A percentile compares a stretch with the other conserved stretches of the same genome.
Evolutionary conservation across 2,888 invertebrate genomes (phyloP).

Genomic region (Pristionchus japonicus): DNA sequence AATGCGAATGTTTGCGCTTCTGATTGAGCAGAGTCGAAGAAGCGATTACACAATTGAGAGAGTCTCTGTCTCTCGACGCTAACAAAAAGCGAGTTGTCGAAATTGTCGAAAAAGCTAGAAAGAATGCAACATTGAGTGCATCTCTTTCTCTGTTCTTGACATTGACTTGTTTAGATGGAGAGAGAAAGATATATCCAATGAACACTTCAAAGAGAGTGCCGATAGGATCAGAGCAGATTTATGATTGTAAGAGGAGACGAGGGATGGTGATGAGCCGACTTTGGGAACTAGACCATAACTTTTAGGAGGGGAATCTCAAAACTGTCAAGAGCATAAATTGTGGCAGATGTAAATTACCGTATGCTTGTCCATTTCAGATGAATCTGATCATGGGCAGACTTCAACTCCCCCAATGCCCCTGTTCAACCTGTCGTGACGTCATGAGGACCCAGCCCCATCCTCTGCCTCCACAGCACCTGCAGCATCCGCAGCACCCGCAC

Average conservation of each 20-base stretch:
- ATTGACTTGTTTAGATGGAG: neutral
- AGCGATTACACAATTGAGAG: slow-evolving; percentile 12
- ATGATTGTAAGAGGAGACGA: neutral
- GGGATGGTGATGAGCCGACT: neutral
- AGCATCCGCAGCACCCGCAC: neutral
- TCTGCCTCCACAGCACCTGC: neutral
- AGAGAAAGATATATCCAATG: neutral
- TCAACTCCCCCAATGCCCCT: slow-evolving; percentile 14
- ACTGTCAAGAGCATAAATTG: neutral
- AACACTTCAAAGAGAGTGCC: neutral
- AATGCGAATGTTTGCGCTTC: slow-evolving; percentile 28
- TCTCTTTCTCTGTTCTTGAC: no score
- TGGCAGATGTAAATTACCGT: neutral
- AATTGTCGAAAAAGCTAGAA: neutral
- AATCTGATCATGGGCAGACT: slow-evolving; percentile 44
- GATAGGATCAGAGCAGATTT: neutral
- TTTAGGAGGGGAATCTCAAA: neutral
- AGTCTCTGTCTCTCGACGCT: neutral
- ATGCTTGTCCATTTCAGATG: neutral
- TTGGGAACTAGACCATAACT: slow-evolving; percentile 13
- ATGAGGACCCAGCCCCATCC: neutral
- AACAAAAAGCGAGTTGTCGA: neutral
- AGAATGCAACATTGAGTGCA: no score
- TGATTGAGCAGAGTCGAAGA: slow-evolving; percentile 16
- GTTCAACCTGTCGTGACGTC: neutral